Evolutionary conservation across 2,113 vertebrate genomes (phyloP), one percentile per base, ranked within the genome.

Genomic region (Cynocephalus volans): DNA sequence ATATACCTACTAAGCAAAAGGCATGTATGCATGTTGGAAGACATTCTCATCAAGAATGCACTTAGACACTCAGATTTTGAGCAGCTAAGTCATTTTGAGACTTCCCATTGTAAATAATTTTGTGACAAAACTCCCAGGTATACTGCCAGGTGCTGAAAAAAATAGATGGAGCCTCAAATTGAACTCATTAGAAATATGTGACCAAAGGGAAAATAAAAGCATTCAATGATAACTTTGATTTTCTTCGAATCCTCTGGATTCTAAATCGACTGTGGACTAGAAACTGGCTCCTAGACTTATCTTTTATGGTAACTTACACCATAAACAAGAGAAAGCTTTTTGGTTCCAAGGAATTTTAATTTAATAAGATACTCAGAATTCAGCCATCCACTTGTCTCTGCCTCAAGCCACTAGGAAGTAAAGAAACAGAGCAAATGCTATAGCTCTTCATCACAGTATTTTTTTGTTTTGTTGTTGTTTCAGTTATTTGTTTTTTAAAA

Each of bases 31-130:
- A 45, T 62, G 50, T 50, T 82, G 88, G 81, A 88, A 97, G 56
- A 86, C 62, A 54, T 86, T 79, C 56, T 93, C 70, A 94, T 91
- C 31, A 90, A 88, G 65, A 87, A 45, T 48, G 58, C 64, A 72
- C 85, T 94, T 92, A 94, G 33, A 26, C 50, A 60, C 80, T 96
- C 36, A 60, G 5, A 31, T 93, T 97, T 96, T 92, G 93, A 70
- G 73, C 56, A 84, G 48, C 83, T 81, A 95, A 94, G 79, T 94
- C 86, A 91, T 95, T 88, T 92, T 80, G 70, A 97, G 92, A 50
- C 24, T 85, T 84, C 92, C 84, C 76, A 97, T 93, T 95, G 75
- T 95, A 98, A 97, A 97, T 94, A 97, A 96, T 92, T 95, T 97
- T 90, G 60, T 94, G 65, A 76, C 75, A 96, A 92, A 97, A 88